Conservation (phyloP, 2,797 vertebrate species). For the Aldrovandia affinis region DNA sequence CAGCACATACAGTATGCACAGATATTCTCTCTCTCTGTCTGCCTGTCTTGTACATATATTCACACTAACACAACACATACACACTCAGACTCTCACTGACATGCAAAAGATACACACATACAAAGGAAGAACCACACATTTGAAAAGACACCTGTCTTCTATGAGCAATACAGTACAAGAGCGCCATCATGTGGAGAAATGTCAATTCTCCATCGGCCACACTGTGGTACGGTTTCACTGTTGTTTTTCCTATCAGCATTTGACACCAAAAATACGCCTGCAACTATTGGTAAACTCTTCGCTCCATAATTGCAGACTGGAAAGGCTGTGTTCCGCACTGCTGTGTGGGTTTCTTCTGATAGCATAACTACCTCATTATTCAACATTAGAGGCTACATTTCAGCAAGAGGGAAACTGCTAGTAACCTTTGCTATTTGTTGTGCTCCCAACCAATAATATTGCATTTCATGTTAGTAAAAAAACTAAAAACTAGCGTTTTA, state of each 20-base stretch:
- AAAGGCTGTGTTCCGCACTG: too few species aligned
- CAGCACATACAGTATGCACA: conserved; percentile 44
- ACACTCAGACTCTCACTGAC: conserved; percentile 17
- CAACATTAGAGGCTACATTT: too few species aligned
- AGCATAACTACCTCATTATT: too few species aligned
- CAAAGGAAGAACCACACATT: conserved; percentile 31
- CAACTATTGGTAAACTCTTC: not conserved
- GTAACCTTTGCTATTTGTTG: too few species aligned
- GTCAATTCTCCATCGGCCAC: not conserved
- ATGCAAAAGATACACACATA: not conserved
- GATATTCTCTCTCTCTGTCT: conserved; percentile 1
- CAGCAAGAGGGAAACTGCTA: too few species aligned
- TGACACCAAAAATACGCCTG: not conserved
- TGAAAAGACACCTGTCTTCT: conserved; percentile 23
- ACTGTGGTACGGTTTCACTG: not conserved
- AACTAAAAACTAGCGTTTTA: too few species aligned
- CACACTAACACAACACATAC: conserved; percentile 44
- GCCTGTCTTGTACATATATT: conserved; percentile 46
- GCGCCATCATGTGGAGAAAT: conserved; percentile 60
- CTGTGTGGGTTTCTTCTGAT: too few species aligned
- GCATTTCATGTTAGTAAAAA: too few species aligned
- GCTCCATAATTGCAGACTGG: not conserved
- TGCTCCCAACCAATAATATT: too few species aligned
- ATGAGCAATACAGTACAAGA: conserved; percentile 32
- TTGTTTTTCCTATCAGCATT: not conserved